Evolutionary conservation across 2,888 invertebrate genomes (phyloP).

Genomic region (Acrobasis repandana): DNA sequence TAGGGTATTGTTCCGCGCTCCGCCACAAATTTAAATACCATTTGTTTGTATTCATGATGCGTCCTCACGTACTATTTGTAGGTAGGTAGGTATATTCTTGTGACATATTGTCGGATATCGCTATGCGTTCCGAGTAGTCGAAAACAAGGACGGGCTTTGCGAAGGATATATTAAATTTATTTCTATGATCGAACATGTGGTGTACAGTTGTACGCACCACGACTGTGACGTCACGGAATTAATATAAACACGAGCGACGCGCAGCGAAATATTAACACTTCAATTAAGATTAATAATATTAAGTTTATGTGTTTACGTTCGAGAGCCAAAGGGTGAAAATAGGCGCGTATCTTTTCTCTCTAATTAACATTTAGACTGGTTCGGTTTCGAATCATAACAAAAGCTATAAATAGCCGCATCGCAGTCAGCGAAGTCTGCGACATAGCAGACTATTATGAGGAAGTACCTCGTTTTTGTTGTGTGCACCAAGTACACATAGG

Average conservation of each 20-base stretch:
- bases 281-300: constrained; percentile 26
- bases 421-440: constrained; percentile 32
- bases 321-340: constrained; percentile 30
- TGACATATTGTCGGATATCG: constrained; percentile 59
- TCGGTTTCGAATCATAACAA: constrained; percentile 17
- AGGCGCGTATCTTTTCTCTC: constrained; percentile 31
- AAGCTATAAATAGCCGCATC: constrained; percentile 32
- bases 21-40: constrained; percentile 64
- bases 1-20: constrained; percentile 47
- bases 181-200: constrained; percentile 19
- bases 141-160: constrained; percentile 54
- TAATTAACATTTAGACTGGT: constrained; percentile 32
- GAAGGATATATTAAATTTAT: constrained; percentile 39
- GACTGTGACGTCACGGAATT: constrained; percentile 22
- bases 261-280: constrained; percentile 27
- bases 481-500: constrained; percentile 2
- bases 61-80: constrained; percentile 56
- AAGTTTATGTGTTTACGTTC: constrained; percentile 34
- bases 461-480: constrained; percentile 29
- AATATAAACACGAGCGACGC: constrained; percentile 19
- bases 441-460: constrained; percentile 29
- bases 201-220: constrained; percentile 25
- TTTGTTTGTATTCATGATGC: constrained; percentile 72
- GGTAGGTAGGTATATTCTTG: constrained; percentile 57
- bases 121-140: constrained; percentile 57